Evolutionary conservation across 2,888 invertebrate genomes (phyloP).

Genomic region (Thymelicus acteon): DNA sequence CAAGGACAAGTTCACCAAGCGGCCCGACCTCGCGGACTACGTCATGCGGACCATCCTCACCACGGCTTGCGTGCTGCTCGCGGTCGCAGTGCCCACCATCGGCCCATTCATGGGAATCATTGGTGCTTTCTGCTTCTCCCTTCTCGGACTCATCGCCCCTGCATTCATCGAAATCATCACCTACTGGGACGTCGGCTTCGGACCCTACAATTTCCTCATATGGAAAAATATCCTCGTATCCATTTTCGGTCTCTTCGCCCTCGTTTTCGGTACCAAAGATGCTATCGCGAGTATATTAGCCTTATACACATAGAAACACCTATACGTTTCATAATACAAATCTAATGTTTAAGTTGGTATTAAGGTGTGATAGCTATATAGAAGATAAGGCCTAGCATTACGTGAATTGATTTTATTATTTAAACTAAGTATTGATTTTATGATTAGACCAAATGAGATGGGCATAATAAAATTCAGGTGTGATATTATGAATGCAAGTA

Average conservation of each 20-base stretch:
- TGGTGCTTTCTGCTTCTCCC: slow-evolving; percentile 96
- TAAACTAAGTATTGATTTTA: slow-evolving; percentile 20
- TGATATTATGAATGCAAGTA: slow-evolving; percentile 32
- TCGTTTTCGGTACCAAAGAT: slow-evolving; percentile 89
- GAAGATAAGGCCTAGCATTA: slow-evolving; percentile 19
- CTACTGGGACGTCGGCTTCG: slow-evolving; percentile 93
- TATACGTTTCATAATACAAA: slow-evolving; percentile 24
- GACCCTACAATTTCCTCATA: slow-evolving; percentile 88
- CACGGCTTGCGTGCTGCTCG: slow-evolving; percentile 89
- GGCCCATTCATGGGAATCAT: slow-evolving; percentile 96
- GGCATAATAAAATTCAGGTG: slow-evolving; percentile 19
- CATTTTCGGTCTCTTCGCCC: slow-evolving; percentile 91
- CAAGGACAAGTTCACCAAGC: slow-evolving; percentile 89
- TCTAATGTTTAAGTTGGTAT: slow-evolving; percentile 26
- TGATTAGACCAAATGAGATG: slow-evolving; percentile 21
- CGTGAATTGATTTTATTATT: slow-evolving; percentile 9
- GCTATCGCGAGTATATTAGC: slow-evolving; percentile 62
- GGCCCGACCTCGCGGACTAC: slow-evolving; percentile 90
- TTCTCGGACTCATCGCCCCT: slow-evolving; percentile 95
- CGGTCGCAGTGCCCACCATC: slow-evolving; percentile 94
- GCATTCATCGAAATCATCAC: slow-evolving; percentile 93
- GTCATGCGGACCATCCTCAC: slow-evolving; percentile 88
- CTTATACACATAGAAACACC: slow-evolving; percentile 41
- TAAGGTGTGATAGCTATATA: slow-evolving; percentile 16
- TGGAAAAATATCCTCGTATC: slow-evolving; percentile 92